Evolutionary conservation across 2,113 vertebrate genomes (phyloP).

Genomic region (Podocnemis expansa): DNA sequence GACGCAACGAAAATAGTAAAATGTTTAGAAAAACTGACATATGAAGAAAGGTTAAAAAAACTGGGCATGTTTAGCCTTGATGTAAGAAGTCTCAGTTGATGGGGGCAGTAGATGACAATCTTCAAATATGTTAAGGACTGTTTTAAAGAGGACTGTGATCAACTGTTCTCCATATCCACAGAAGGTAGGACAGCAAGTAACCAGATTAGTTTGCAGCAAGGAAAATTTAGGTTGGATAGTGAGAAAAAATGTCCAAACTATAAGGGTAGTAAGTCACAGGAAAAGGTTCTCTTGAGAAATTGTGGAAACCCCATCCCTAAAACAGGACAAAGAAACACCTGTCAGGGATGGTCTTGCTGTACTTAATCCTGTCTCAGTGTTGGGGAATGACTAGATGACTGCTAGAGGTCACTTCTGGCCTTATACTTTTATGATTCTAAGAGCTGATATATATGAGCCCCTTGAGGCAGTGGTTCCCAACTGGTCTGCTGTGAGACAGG

Average conservation of each 20-base stretch:
- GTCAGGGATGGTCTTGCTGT: background rate
- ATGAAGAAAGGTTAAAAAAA: background rate
- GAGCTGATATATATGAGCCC: conserved; percentile 13
- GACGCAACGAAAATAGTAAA: background rate
- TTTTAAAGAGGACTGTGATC: background rate
- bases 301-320: background rate
- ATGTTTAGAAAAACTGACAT: background rate
- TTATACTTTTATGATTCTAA: background rate
- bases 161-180: background rate
- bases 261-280: background rate
- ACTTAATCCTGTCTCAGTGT: background rate
- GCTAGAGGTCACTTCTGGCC: background rate
- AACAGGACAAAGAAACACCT: background rate
- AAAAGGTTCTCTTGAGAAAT: background rate
- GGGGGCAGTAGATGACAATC: background rate
- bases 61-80: background rate
- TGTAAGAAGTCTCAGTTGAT: background rate
- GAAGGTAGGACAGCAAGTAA: background rate
- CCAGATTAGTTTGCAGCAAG: background rate
- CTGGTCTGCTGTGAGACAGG: too few species aligned
- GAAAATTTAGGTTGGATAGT: background rate
- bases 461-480: too few species aligned
- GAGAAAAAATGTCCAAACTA: background rate
- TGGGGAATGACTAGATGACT: background rate
- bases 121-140: background rate